Evolutionary conservation across 1,140 invertebrate species (phyloP).

Genomic region (Lethrus apterus): DNA sequence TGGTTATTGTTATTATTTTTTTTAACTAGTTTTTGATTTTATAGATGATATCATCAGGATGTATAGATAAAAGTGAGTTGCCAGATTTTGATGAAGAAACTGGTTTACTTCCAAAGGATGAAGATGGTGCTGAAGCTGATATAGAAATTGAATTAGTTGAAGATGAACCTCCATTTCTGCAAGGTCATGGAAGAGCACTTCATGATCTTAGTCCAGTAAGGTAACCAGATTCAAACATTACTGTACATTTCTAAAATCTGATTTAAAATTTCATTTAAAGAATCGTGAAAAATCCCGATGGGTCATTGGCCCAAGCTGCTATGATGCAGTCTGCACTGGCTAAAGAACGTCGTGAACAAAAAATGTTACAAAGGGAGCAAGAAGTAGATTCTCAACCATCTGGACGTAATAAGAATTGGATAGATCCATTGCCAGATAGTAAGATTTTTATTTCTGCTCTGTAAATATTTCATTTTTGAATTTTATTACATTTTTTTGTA

Average conservation of each 20-base stretch:
- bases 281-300: conserved; percentile 99
- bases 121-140: conserved; percentile 92
- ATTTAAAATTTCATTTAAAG: conserved; percentile 44
- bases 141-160: conserved; percentile 99
- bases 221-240: background rate
- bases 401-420: conserved; percentile 87
- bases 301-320: conserved; percentile 93
- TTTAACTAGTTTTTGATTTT: conserved; percentile 22
- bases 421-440: conserved; percentile 87
- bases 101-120: conserved; percentile 76
- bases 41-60: conserved; percentile 79
- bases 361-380: conserved; percentile 86
- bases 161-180: conserved; percentile 94
- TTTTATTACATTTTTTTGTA: conserved; percentile 11
- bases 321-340: conserved; percentile 99
- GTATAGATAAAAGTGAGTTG: conserved; percentile 77
- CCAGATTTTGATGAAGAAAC: conserved; percentile 90
- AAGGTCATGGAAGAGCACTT: conserved; percentile 79
- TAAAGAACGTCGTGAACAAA: conserved; percentile 91
- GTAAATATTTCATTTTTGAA: conserved; percentile 13
- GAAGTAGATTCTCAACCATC: conserved; percentile 82
- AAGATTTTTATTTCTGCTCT: conserved; percentile 21
- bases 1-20: background rate
- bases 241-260: too few relatives aligned
- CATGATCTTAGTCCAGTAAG: conserved; percentile 87